Evolutionary conservation across 2,797 vertebrate species (phyloP), one percentile per base, ranked within the genome.

Genomic region (Glyptemys insculpta): DNA sequence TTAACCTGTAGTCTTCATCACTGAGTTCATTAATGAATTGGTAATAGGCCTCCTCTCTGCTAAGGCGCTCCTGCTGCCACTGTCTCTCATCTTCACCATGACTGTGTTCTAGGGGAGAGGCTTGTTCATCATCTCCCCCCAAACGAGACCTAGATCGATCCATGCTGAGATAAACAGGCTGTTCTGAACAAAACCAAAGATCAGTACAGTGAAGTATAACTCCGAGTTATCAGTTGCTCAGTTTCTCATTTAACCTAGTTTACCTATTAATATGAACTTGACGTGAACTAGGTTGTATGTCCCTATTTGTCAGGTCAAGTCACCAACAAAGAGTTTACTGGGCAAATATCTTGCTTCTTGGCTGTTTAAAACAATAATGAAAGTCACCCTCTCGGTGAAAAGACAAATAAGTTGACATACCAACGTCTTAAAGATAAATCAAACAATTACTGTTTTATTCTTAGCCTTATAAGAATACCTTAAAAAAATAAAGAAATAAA

Each of bases 31-130:
- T 99, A 95, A 99, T 99, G 97, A 99, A 99, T 97, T 99, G 99
- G 96, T 99, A 99, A 97, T 99, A 99, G 27, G 99, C 99, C 98
- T 99, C 99, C 98, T 99, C 99, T 98, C 99, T 98, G 23, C 98
- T 98, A 96, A 99, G 99, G 95, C 99, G 99, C 96, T 99, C 99
- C 97, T 99, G 99, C 97, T 99, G 99, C 93, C 99, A 98, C 87
- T 98, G 98, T 82, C 99, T 99, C 97, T 99, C 99, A 93, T 98
- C 98, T 98, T 97, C 97, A 5, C 80, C 86, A 0, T 12, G 95
- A 62, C 86, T 84, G 2, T 2, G 79, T 74, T 91, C 97, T 79
- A 47, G 91, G 3, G 96, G 94, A 93, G 96, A 82, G 0, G 80
- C 18, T 90, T 97, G 97, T 82, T 97, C 98, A 3, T 65, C 90